Percentiles rank a stretch among this genome's conserved stretches.
Evolutionary conservation across 2,888 invertebrate genomes (phyloP).

Genomic region (Ashinkailepas kermadecensis): DNA sequence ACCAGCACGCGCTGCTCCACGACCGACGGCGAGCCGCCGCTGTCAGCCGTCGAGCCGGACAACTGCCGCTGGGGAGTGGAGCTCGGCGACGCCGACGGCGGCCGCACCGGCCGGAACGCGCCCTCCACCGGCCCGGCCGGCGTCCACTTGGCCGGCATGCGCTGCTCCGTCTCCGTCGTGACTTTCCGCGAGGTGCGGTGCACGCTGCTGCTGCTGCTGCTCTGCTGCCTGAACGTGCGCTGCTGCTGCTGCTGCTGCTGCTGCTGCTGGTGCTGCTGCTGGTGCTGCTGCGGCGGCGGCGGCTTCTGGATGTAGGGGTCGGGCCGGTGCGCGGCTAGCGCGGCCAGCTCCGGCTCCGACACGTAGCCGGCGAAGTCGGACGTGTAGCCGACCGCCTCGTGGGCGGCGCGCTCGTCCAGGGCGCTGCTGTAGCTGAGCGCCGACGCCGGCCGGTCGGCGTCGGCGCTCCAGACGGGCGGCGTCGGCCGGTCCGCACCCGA

Average conservation of each 20-base stretch:
- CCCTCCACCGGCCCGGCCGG: neutral
- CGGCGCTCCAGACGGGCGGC: neutral
- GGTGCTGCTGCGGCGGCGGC: neutral
- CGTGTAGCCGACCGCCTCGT: slow-evolving; percentile 3
- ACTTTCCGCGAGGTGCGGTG: neutral
- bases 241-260: neutral
- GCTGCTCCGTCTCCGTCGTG: neutral
- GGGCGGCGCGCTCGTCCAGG: neutral
- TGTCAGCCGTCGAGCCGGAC: neutral
- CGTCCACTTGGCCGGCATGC: neutral
- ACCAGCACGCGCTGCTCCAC: slow-evolving; percentile 44
- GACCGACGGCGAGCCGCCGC: slow-evolving; percentile 35
- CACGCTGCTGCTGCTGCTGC: neutral
- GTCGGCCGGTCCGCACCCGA: neutral
- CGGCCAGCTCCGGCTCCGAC: slow-evolving; percentile 15
- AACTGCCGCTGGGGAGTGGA: neutral
- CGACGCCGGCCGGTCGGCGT: neutral
- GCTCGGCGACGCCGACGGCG: neutral
- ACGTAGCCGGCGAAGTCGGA: slow-evolving; percentile 17
- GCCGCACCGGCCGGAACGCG: neutral
- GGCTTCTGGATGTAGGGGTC: slow-evolving; percentile 11
- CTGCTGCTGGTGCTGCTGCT: neutral
- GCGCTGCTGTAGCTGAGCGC: neutral
- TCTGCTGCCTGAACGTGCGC: neutral
- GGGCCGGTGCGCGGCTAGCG: slow-evolving; percentile 3